A percentile compares a stretch with the other conserved stretches of the same genome.
phyloP scores from a whole-genome alignment of 2,113 vertebrate genomes.

The Chiloscyllium plagiosum region DNA sequence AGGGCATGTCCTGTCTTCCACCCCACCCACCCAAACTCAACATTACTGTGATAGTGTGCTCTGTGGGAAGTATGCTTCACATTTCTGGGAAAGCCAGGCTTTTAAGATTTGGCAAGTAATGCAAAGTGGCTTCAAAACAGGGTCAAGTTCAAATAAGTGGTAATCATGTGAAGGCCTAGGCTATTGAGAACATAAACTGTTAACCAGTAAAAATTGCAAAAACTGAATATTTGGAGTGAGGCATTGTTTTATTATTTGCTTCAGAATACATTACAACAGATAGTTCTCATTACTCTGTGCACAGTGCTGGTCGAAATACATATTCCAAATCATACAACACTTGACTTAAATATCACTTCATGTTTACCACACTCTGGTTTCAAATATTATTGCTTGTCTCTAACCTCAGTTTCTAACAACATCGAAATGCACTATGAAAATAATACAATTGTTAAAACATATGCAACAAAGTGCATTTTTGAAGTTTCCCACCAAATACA shows the following conservation, averaged over 20 bases:
- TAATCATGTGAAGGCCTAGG: too few species aligned
- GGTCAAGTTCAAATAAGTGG: not conserved
- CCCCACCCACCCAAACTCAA: too few species aligned
- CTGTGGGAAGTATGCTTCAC: too few species aligned
- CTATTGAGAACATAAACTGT: not conserved
- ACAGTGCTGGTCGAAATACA: not conserved
- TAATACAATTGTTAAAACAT: not conserved
- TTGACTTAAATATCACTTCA: not conserved
- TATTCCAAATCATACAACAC: not conserved
- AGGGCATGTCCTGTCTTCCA: too few species aligned
- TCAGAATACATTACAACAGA: not conserved
- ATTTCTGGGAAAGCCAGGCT: too few species aligned
- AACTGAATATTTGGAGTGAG: not conserved
- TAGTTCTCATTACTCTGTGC: not conserved
- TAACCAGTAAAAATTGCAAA: not conserved
- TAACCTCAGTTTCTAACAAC: constrained; percentile 4
- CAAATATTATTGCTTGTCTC: not conserved
- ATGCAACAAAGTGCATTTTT: not conserved
- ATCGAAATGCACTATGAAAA: not conserved
- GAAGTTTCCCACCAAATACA: not conserved
- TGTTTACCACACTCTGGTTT: not conserved
- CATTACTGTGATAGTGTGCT: too few species aligned
- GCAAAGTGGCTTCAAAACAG: not conserved
- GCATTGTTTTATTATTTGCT: constrained; percentile 11
- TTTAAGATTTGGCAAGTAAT: too few species aligned